phyloP scores from a whole-genome alignment of 2,797 vertebrate species.

The Sus cebifrons region DNA sequence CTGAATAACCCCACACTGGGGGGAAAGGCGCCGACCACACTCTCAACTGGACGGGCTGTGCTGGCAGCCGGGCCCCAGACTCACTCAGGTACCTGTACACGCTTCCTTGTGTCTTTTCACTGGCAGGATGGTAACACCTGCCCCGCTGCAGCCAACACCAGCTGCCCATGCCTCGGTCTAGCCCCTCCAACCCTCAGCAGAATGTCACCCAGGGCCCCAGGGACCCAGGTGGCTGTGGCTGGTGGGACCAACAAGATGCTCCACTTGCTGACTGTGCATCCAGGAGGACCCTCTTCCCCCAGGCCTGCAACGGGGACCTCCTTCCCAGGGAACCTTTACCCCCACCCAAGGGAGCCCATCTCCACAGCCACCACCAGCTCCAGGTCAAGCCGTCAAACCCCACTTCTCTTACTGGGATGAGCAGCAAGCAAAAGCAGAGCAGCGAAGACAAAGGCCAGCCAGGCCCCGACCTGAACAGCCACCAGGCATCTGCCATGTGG shows the following conservation, averaged over 20 bases:
- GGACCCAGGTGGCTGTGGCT: neutral
- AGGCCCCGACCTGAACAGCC: neutral
- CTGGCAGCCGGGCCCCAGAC: neutral
- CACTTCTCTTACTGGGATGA: neutral
- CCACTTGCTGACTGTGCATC: neutral
- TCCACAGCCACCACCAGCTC: neutral
- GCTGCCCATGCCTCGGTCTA: neutral
- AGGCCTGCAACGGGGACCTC: neutral
- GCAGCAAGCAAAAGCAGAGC: neutral
- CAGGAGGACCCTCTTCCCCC: neutral
- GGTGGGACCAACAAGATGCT: neutral
- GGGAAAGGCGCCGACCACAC: neutral
- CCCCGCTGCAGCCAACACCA: neutral
- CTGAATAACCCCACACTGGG: slow-evolving; percentile 4
- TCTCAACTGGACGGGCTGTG: accelerated
- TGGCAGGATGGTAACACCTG: neutral
- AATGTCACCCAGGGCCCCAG: neutral
- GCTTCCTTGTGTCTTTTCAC: neutral
- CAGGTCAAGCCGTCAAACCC: neutral
- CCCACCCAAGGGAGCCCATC: no score
- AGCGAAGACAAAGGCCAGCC: neutral
- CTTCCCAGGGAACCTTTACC: neutral
- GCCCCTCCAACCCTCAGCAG: neutral
- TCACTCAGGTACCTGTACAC: neutral
- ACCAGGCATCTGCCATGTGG: neutral